A percentile compares a stretch with the other conserved stretches of the same genome.
phyloP scores from a whole-genome alignment of 2,113 vertebrate genomes.

The Ranitomeya variabilis region DNA sequence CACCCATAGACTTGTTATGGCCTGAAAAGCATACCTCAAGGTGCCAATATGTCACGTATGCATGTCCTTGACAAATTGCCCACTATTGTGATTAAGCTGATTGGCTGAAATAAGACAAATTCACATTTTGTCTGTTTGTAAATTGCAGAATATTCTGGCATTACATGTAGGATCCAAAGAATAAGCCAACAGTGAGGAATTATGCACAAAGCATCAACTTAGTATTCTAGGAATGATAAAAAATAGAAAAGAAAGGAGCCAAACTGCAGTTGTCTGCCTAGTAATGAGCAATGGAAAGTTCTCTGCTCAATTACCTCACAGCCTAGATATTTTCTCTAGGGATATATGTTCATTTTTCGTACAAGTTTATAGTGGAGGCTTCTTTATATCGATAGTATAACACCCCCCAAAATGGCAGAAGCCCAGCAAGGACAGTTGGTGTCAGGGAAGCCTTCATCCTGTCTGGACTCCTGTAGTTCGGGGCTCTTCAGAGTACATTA shows the following conservation, averaged over 20 bases:
- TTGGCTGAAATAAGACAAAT: neutral
- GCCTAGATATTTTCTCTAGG: slow-evolving; percentile 1
- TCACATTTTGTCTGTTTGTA: neutral
- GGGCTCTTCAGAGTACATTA: neutral
- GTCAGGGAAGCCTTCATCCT: neutral
- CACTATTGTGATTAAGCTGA: neutral
- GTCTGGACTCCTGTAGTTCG: neutral
- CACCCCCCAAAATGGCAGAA: neutral
- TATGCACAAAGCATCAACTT: neutral
- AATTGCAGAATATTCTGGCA: neutral
- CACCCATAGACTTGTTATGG: too few species aligned
- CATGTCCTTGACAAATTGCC: neutral
- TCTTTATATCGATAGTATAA: neutral
- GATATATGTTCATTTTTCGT: slow-evolving; percentile 2
- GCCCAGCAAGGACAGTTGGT: neutral
- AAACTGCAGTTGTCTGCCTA: slow-evolving; percentile 16
- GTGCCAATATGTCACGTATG: neutral
- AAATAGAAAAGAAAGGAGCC: neutral
- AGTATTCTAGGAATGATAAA: neutral
- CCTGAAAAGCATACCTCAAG: too few species aligned
- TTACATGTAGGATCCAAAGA: neutral
- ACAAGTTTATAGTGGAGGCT: neutral
- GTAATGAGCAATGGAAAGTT: slow-evolving; percentile 26
- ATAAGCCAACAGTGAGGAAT: neutral
- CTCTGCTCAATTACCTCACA: slow-evolving; percentile 11